A percentile compares a stretch with the other conserved stretches of the same genome.
These are phyloP conservation scores for Percina caprodes DNA, from an alignment of 2,113 vertebrate species.

Conservation along the genomic window DNA sequence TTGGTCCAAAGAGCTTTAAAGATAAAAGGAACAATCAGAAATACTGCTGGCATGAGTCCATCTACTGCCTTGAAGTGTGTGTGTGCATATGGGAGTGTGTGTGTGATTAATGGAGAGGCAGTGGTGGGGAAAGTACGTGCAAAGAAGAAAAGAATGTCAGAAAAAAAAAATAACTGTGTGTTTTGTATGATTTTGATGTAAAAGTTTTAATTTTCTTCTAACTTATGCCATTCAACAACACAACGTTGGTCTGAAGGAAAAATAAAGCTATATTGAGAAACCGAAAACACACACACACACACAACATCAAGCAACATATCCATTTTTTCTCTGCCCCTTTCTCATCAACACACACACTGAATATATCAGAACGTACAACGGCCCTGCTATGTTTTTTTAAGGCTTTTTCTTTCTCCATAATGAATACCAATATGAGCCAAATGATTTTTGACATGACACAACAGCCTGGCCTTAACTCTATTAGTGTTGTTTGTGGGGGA, in stretches of 20 bases:
- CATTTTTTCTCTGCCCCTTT: constrained; percentile 14
- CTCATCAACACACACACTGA: constrained; percentile 1
- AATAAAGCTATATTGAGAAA: constrained; percentile 43
- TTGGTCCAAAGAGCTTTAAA: constrained; percentile 77
- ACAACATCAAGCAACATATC: constrained; percentile 6
- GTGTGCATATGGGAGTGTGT: constrained; percentile 26
- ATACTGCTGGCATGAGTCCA: constrained; percentile 52
- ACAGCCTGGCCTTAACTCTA: constrained; percentile 76
- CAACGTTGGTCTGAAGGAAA: constrained; percentile 27
- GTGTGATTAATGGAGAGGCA: constrained; percentile 56
- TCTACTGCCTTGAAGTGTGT: constrained; percentile 43
- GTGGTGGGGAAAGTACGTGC: constrained; percentile 5
- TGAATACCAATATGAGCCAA: constrained; percentile 70
- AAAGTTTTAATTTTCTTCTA: constrained; percentile 1
- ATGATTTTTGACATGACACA: constrained; percentile 79
- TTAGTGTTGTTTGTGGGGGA: constrained; percentile 80
- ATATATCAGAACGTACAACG: constrained; percentile 8
- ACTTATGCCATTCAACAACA: constrained; percentile 7
- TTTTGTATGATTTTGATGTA: constrained; percentile 49
- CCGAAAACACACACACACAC: constrained; percentile 7
- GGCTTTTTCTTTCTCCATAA: constrained; percentile 22
- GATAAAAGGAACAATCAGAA: constrained; percentile 70
- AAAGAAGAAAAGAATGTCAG: neutral
- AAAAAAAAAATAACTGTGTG: constrained; percentile 15
- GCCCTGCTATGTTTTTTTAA: neutral